Conservation (phyloP, 2,113 vertebrate species). For the Gambusia holbrooki region DNA sequence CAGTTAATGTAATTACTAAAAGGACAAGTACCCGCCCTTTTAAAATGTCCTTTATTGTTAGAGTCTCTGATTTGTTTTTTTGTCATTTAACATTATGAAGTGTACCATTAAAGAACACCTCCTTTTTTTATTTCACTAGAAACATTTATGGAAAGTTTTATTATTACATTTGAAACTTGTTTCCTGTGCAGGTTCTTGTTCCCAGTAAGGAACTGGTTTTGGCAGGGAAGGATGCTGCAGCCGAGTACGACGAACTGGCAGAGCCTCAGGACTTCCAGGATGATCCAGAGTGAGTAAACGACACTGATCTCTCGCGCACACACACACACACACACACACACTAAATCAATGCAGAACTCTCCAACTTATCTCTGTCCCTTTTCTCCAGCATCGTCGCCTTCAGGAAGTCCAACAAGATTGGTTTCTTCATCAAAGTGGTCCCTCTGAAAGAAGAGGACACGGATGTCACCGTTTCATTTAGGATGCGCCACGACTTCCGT, state of each 20-base stretch:
- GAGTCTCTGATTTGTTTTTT: too few species aligned
- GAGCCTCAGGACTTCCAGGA: conserved; percentile 98
- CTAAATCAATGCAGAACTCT: background rate
- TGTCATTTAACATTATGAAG: too few species aligned
- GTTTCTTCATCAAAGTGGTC: conserved; percentile 97
- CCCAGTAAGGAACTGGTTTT: conserved; percentile 91
- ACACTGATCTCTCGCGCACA: background rate
- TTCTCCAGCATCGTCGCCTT: conserved; percentile 90
- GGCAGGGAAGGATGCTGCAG: conserved; percentile 95
- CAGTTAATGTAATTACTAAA: too few species aligned
- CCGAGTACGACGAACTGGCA: conserved; percentile 96
- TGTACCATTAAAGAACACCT: too few species aligned
- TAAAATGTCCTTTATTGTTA: too few species aligned
- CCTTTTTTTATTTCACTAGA: too few species aligned
- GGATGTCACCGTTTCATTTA: conserved; percentile 91
- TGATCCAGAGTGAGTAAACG: conserved; percentile 90
- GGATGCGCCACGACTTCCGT: conserved; percentile 96
- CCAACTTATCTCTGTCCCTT: conserved; percentile 24
- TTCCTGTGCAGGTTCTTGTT: conserved; percentile 83
- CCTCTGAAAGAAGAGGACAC: conserved; percentile 88
- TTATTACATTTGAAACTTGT: background rate
- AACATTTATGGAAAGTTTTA: too few species aligned
- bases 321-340: background rate
- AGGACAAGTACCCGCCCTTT: too few species aligned
- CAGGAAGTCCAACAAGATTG: conserved; percentile 98